Evolutionary conservation across 2,113 vertebrate genomes (phyloP), one percentile per base, ranked within the genome.

Genomic region (Microcebus tavaratra): DNA sequence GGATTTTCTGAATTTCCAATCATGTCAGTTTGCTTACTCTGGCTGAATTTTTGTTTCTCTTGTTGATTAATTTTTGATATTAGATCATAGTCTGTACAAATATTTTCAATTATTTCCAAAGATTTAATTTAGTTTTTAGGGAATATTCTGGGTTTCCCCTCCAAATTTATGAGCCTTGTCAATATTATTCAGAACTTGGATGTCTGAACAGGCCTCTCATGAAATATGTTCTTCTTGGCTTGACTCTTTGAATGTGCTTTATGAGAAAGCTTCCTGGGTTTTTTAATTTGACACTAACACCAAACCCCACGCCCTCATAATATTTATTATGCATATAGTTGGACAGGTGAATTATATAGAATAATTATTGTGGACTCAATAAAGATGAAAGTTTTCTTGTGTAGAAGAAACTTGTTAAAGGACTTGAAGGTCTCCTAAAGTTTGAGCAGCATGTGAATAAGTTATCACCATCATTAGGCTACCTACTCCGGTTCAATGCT

Each of bases 71-170:
- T 89, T 94, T 87, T 91, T 94, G 82, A 89, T 96, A 61, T 89
- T 93, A 91, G 68, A 89, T 96, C 36, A 25, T 68, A 82, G 63
- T 96, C 97, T 88, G 68, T 55, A 81, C 53, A 91, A 94, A 75
- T 91, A 96, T 95, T 95, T 96, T 95, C 45, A 92, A 6, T 86
- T 73, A 75, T 90, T 97, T 95, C 85, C 86, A 83, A 97, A 95
- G 65, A 81, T 25, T 21, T 27, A 29, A 88, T 76, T 90, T 88
- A 31, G 31, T 70, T 96, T 97, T 94, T 86, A 90, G 65, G 76
- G 70, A 92, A 50, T 76, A 93, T 88, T 89, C 83, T 95, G 42
- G 36, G n/a, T 67, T 94, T 94, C 29, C 48, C 86, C 39, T 97
- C 29, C 82, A 91, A 87, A 95, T 92, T 90, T 96, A 94, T 91